These are phyloP conservation scores for Eleutherodactylus coqui DNA, from an alignment of 2,797 vertebrate genomes.

Conservation along the genomic window DNA sequence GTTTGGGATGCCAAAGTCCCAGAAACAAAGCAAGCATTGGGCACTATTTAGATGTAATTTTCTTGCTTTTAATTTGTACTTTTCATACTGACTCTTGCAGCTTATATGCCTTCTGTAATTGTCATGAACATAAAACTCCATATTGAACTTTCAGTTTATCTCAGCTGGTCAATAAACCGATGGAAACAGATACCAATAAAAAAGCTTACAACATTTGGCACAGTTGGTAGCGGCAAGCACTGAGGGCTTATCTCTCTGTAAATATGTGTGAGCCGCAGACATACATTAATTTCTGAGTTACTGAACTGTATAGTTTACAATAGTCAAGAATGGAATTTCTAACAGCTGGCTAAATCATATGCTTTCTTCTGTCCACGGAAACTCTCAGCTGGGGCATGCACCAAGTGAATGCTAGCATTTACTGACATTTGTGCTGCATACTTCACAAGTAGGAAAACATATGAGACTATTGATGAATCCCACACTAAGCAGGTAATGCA, in stretches of 20 bases:
- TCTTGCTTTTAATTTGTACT: not conserved
- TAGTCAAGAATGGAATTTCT: slow-evolving; percentile 20
- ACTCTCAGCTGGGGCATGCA: slow-evolving; percentile 22
- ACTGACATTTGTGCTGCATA: not conserved
- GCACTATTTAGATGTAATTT: not conserved
- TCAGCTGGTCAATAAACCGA: not conserved
- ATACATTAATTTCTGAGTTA: slow-evolving; percentile 20
- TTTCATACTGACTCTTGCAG: not conserved
- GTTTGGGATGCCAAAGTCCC: too few relatives aligned
- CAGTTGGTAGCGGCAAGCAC: not conserved
- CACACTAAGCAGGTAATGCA: not conserved
- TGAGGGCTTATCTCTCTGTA: slow-evolving; percentile 10
- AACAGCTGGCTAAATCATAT: slow-evolving; percentile 31
- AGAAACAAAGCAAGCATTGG: too few relatives aligned
- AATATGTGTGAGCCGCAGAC: slow-evolving; percentile 2
- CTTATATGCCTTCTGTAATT: not conserved
- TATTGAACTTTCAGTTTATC: not conserved
- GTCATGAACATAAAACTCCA: not conserved
- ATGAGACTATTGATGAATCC: not conserved
- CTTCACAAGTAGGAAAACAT: not conserved
- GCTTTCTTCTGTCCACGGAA: not conserved
- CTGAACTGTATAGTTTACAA: slow-evolving; percentile 18
- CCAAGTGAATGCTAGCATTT: not conserved
- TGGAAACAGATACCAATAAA: not conserved
- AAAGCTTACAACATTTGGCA: slow-evolving; percentile 4